Evolutionary conservation across 2,113 vertebrate genomes (phyloP), one percentile per base, ranked within the genome.

Genomic region (Paramormyrops kingsleyae): DNA sequence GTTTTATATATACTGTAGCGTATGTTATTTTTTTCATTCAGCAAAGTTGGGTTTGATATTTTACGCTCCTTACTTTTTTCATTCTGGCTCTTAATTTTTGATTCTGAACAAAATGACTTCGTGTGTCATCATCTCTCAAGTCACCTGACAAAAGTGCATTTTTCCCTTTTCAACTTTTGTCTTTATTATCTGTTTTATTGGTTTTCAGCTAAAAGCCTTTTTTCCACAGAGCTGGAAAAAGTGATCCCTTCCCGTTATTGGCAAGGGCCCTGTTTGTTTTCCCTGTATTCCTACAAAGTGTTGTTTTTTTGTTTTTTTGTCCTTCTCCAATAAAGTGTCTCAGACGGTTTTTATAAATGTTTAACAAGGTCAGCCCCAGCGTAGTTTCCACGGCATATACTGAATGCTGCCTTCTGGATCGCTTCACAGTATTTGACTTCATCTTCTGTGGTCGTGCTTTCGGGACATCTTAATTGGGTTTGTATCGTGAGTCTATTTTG

Each of bases 301-400:
- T 91, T 15, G 0, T 7, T 44, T 39, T 19, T 35, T 83, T 44
- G 15, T 17, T 6, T 21, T 39, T 83, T 83, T 21, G 19, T 84
- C 44, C 21, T 35, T 89, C 70, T 84, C 93, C 93, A 94, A 91
- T 94, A 95, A 96, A 95, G 87, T 89, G 91, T 94, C 89, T 89
- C 92, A 94, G 94, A 94, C 92, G 53, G 92, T 91, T 91, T 89
- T 91, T 92, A 94, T 96, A 95, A 96, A 96, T 93, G 91, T 94
- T 95, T 96, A 93, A 96, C 92, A 91, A 94, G 94, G 91, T 92
- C 92, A 92, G 84, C 92, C 92, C 92, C 92, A 89, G 90, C 50
- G 87, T 91, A 89, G 92, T 93, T 92, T 93, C 87, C 90, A 74
- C 89, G 21, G 80, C 47, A 77, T 90, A 89, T 91, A 89, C 89